Evolutionary conservation across 2,888 invertebrate species (phyloP).

Genomic region (Craniophora ligustri): DNA sequence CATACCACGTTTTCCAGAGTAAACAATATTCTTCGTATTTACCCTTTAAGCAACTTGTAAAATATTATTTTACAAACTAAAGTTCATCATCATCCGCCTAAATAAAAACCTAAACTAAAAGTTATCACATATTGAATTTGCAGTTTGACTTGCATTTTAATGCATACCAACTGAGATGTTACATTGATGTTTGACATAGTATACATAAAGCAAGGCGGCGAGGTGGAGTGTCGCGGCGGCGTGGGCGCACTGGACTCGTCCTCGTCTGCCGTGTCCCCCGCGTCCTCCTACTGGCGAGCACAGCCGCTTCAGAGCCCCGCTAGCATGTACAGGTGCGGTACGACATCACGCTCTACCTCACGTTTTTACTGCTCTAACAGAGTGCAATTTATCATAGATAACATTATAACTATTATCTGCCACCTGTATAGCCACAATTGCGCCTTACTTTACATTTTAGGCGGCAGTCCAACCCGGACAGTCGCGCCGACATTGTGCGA

Average conservation of each 20-base stretch:
- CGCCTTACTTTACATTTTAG: constrained; percentile 48
- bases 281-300: constrained; percentile 79
- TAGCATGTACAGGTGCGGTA: constrained; percentile 71
- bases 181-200: constrained; percentile 60
- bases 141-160: too few relatives aligned
- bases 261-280: constrained; percentile 76
- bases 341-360: not conserved
- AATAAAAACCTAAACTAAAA: too few relatives aligned
- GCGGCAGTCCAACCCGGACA: constrained; percentile 75
- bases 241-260: constrained; percentile 73
- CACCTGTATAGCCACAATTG: too few relatives aligned
- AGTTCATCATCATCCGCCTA: too few relatives aligned
- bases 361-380: not conserved
- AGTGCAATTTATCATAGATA: too few relatives aligned
- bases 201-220: constrained; percentile 90
- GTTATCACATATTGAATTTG: too few relatives aligned
- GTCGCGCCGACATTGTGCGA: constrained; percentile 83
- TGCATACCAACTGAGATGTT: not conserved
- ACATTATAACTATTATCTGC: too few relatives aligned
- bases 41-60: too few relatives aligned
- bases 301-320: constrained; percentile 74
- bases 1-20: not conserved
- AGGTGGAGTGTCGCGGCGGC: constrained; percentile 90
- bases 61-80: too few relatives aligned
- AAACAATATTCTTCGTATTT: too few relatives aligned